Percentiles rank a stretch among this genome's conserved stretches.
phyloP scores from a whole-genome alignment of 2,888 invertebrate genomes.

The Hemistola chrysoprasaria region DNA sequence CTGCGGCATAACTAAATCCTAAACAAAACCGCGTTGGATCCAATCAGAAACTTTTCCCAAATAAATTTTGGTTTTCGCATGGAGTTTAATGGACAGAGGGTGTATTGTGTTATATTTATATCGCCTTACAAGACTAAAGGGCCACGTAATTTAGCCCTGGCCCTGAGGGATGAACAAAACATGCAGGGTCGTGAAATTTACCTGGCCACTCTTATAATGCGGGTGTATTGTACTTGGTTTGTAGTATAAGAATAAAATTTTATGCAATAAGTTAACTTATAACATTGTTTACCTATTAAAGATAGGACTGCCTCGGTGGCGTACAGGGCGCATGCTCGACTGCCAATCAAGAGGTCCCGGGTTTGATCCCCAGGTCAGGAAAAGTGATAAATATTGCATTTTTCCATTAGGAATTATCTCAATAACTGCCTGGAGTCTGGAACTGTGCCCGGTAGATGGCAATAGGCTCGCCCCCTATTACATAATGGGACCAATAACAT shows the following conservation, averaged over 20 bases:
- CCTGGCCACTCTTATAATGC: conserved; percentile 38
- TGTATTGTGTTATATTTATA: conserved; percentile 63
- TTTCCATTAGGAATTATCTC: too few species aligned
- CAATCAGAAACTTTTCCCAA: conserved; percentile 45
- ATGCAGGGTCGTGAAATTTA: conserved; percentile 40
- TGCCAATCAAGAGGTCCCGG: too few species aligned
- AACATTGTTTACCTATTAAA: too few species aligned
- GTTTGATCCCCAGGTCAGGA: too few species aligned
- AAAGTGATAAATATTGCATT: too few species aligned
- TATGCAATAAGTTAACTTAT: too few species aligned
- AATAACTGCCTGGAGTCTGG: too few species aligned
- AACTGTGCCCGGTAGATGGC: too few species aligned
- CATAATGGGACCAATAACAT: too few species aligned
- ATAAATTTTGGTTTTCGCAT: conserved; percentile 49
- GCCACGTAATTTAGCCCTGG: conserved; percentile 50
- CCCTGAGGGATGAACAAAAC: conserved; percentile 41
- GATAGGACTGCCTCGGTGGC: too few species aligned
- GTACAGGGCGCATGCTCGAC: too few species aligned
- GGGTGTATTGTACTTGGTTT: conserved; percentile 6
- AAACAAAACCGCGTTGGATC: conserved; percentile 39
- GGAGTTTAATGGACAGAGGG: conserved; percentile 52
- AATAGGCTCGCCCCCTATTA: too few species aligned
- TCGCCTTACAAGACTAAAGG: conserved; percentile 51
- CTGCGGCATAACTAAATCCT: conserved; percentile 24
- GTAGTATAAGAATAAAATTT: neutral